phyloP scores from a whole-genome alignment of 2,113 vertebrate genomes.

The Bettongia penicillata region DNA sequence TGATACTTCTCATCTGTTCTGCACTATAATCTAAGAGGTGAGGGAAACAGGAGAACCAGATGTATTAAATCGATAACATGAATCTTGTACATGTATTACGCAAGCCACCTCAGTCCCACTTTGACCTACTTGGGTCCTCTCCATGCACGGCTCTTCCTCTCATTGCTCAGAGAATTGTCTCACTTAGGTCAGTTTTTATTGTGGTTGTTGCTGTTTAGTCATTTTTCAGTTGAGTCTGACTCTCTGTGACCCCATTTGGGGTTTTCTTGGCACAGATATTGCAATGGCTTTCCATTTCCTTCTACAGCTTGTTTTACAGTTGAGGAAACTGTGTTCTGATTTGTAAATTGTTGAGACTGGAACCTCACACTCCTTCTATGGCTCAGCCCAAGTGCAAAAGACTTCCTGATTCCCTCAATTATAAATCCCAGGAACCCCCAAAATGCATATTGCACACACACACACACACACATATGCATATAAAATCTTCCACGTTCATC shows the following conservation, averaged over 20 bases:
- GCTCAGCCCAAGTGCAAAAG: background rate
- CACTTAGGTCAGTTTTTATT: background rate
- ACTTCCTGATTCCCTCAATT: background rate
- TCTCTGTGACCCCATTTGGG: too few species aligned
- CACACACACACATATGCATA: too few species aligned
- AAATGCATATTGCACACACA: too few species aligned
- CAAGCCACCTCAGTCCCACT: background rate
- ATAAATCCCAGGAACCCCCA: background rate
- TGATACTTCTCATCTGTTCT: background rate
- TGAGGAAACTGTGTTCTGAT: background rate
- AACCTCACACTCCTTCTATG: background rate
- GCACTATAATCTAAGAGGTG: background rate
- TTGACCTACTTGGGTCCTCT: background rate
- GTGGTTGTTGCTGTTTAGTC: too few species aligned
- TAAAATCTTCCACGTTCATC: too few species aligned
- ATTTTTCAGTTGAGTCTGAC: too few species aligned
- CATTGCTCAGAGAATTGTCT: background rate
- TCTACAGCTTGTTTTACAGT: too few species aligned
- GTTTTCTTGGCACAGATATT: too few species aligned
- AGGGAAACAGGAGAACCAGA: background rate
- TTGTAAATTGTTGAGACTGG: background rate
- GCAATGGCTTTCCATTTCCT: too few species aligned
- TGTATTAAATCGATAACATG: background rate
- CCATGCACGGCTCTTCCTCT: too few species aligned
- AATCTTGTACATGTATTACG: background rate